These are phyloP conservation scores for Dendroctonus valens DNA, from an alignment of 1,140 invertebrate species.

Conservation along the genomic window DNA sequence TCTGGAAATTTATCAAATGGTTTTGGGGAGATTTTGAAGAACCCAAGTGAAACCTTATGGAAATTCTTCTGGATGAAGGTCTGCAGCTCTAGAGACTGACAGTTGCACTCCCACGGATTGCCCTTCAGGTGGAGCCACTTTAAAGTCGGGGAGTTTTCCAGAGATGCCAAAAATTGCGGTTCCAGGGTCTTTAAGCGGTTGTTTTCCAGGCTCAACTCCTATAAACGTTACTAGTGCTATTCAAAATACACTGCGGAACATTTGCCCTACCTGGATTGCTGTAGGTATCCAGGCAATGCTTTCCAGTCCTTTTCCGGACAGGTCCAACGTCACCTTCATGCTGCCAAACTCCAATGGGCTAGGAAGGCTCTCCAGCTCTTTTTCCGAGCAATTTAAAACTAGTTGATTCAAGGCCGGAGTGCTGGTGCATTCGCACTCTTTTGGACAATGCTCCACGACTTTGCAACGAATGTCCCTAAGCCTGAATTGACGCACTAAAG, in stretches of 20 bases:
- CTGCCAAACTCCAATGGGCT: too few species aligned
- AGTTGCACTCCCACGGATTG: constrained; percentile 44
- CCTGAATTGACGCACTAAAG: too few species aligned
- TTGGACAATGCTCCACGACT: too few species aligned
- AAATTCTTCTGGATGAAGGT: constrained; percentile 20
- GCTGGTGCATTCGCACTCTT: too few species aligned
- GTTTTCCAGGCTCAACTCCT: constrained; percentile 36
- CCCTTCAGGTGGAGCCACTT: constrained; percentile 33
- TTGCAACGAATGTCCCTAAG: too few species aligned
- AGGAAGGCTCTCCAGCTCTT: too few species aligned
- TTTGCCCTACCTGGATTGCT: too few species aligned
- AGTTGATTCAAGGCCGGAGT: too few species aligned
- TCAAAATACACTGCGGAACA: too few species aligned
- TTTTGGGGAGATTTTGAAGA: not conserved
- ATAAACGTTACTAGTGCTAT: constrained; percentile 11
- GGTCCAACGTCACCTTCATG: not conserved
- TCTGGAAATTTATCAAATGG: constrained; percentile 32
- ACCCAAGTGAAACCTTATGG: constrained; percentile 7
- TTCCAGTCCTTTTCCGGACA: not conserved
- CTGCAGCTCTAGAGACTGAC: constrained; percentile 31
- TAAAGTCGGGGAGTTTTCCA: constrained; percentile 27
- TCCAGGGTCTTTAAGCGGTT: constrained; percentile 38
- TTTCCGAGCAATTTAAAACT: too few species aligned
- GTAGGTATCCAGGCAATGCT: not conserved
- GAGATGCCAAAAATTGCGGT: constrained; percentile 22